Evolutionary conservation across 2,888 invertebrate genomes (phyloP).

Genomic region (Pseudococcus longispinus): DNA sequence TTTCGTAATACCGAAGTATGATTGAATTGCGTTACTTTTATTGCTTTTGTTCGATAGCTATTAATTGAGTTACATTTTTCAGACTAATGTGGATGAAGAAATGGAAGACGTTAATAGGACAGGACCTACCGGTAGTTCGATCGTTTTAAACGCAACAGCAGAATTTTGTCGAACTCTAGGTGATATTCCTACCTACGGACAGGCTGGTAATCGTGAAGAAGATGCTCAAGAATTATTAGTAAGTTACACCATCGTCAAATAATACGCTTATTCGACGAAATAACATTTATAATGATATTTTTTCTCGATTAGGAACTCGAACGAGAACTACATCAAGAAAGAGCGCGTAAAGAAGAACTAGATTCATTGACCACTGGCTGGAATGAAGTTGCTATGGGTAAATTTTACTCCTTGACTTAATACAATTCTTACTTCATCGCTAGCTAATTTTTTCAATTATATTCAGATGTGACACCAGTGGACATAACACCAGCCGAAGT

Average conservation of each 20-base stretch:
- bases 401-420: slow-evolving; percentile 1
- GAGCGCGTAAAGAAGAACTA: slow-evolving; percentile 66
- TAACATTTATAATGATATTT: not conserved
- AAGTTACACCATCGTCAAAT: slow-evolving; percentile 59
- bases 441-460: not conserved
- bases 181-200: slow-evolving; percentile 93
- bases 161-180: slow-evolving; percentile 96
- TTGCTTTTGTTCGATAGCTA: not conserved
- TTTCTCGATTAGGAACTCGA: slow-evolving; percentile 66
- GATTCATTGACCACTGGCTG: slow-evolving; percentile 72
- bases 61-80: not conserved
- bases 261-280: not conserved
- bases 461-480: slow-evolving; percentile 63
- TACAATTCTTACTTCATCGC: not conserved
- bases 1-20: not conserved
- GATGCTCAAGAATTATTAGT: slow-evolving; percentile 74
- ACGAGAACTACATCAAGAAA: slow-evolving; percentile 64
- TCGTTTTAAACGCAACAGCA: slow-evolving; percentile 90
- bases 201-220: slow-evolving; percentile 87
- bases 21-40: not conserved
- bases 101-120: not conserved
- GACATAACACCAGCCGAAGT: slow-evolving; percentile 67
- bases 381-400: slow-evolving; percentile 79
- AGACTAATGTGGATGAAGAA: not conserved
- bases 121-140: slow-evolving; percentile 65